Evolutionary conservation across 1,140 invertebrate genomes (phyloP), one percentile per base, ranked within the genome.

Genomic region (Lepidostoma basale): DNA sequence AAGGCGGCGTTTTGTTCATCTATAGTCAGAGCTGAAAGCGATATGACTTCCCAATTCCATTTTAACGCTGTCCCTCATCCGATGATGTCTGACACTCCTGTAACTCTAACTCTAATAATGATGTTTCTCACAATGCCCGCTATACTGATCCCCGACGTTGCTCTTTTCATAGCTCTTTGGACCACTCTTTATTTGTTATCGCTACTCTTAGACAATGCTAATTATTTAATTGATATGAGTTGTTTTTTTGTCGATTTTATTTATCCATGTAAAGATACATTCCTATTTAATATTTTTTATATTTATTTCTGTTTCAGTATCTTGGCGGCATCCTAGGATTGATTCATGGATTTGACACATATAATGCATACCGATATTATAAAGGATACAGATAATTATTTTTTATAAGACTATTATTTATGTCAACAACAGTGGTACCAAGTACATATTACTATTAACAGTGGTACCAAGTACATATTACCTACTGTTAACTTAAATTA

Each of bases 341-440:
- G 12, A 72, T 92, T 0, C 90, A 93, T 76, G 90, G 87, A 0
- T 84, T 88, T 1, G 92, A 93, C 75, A 88, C 88, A 1, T 92
- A 90, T 77, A 83, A 88, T 68, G 88, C 90, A 0, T 91, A 89
- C 62, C 84, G 80, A 68, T 85, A 88, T 72, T 87, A 85, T 69
- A 88, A 85, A 78, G 85, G 86, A 44, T 81, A 82, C 66, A 76
- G 86, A 76, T 86, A 79, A 77, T n/a, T n/a, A n/a, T n/a, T n/a
- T n/a, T n/a, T n/a, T n/a, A n/a, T n/a, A n/a, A n/a, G n/a, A n/a
- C n/a, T n/a, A n/a, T n/a, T n/a, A n/a, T n/a, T n/a, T n/a, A n/a
- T n/a, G n/a, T n/a, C n/a, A n/a, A n/a, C n/a, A n/a, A n/a, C n/a
- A n/a, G n/a, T n/a, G n/a, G n/a, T n/a, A n/a, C n/a, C n/a, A n/a